These are phyloP conservation scores for Urocyon cinereoargenteus DNA, from an alignment of 2,797 vertebrate genomes.

Conservation along the genomic window DNA sequence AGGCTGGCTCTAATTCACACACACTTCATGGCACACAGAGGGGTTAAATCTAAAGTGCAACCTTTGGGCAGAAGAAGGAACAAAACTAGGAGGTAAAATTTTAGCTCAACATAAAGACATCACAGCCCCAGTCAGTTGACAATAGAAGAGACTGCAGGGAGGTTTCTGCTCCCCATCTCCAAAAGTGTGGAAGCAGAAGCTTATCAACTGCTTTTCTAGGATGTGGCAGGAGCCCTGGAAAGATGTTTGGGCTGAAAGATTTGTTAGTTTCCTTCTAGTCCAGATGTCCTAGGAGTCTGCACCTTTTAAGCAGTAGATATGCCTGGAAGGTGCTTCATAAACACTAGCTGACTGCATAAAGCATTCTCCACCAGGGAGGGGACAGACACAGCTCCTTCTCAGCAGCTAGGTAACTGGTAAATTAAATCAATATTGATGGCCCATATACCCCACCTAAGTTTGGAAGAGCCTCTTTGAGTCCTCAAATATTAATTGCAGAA, in stretches of 20 bases:
- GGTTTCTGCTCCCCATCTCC: not conserved
- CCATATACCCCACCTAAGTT: not conserved
- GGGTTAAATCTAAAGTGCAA: not conserved
- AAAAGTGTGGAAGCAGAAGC: not conserved
- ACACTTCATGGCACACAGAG: not conserved
- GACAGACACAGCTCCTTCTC: not conserved
- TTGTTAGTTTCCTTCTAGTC: not conserved
- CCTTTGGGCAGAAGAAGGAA: not conserved
- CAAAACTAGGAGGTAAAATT: not conserved
- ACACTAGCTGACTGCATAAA: not conserved
- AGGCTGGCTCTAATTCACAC: not conserved
- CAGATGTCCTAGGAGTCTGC: not conserved
- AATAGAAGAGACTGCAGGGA: not conserved
- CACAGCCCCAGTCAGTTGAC: not conserved
- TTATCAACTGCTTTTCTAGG: not conserved
- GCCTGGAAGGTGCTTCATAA: constrained; percentile 50
- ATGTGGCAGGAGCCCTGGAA: not conserved
- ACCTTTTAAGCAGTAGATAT: constrained; percentile 38
- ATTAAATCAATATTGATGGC: constrained; percentile 50
- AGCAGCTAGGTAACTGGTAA: constrained; percentile 38
- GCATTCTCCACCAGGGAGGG: not conserved
- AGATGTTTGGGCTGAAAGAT: not conserved
- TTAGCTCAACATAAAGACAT: not conserved
- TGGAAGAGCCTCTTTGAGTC: not conserved
- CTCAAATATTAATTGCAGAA: constrained; percentile 70